Evolutionary conservation across 2,888 invertebrate species (phyloP).

Genomic region (Chesias legatella): DNA sequence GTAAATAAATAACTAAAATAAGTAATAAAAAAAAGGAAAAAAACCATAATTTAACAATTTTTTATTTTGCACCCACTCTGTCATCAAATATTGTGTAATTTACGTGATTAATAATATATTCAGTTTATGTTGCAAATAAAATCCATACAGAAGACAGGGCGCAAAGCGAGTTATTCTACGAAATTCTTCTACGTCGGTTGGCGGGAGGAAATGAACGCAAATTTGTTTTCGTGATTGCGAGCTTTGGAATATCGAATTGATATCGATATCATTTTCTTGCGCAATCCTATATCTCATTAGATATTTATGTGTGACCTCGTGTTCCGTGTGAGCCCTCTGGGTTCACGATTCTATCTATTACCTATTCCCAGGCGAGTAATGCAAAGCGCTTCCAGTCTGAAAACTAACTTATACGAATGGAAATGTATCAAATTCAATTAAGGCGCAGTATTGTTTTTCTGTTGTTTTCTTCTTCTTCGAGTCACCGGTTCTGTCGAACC

Average conservation of each 20-base stretch:
- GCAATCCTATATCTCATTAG: conserved; percentile 70
- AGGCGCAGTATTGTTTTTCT: too few species aligned
- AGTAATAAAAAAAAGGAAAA: too few species aligned
- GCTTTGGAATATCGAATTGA: conserved; percentile 70
- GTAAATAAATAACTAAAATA: too few species aligned
- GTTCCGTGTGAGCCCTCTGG: conserved; percentile 62
- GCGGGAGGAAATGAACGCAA: conserved; percentile 76
- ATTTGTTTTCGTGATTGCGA: conserved; percentile 79
- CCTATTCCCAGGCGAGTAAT: conserved; percentile 12
- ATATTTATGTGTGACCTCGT: conserved; percentile 67
- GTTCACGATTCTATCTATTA: conserved; percentile 39
- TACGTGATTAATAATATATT: too few species aligned
- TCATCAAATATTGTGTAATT: too few species aligned
- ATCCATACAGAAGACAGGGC: too few species aligned
- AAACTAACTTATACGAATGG: conserved; percentile 8
- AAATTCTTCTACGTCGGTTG: conserved; percentile 31
- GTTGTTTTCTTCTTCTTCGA: too few species aligned
- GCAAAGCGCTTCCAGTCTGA: conserved; percentile 7
- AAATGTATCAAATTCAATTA: background rate
- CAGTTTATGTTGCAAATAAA: too few species aligned
- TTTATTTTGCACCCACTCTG: too few species aligned
- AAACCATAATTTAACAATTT: too few species aligned
- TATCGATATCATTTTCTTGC: conserved; percentile 72
- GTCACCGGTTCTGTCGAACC: too few species aligned
- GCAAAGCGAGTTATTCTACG: conserved; percentile 44